These are phyloP conservation scores for Gambusia affinis DNA, from an alignment of 2,113 vertebrate species.

Conservation along the genomic window DNA sequence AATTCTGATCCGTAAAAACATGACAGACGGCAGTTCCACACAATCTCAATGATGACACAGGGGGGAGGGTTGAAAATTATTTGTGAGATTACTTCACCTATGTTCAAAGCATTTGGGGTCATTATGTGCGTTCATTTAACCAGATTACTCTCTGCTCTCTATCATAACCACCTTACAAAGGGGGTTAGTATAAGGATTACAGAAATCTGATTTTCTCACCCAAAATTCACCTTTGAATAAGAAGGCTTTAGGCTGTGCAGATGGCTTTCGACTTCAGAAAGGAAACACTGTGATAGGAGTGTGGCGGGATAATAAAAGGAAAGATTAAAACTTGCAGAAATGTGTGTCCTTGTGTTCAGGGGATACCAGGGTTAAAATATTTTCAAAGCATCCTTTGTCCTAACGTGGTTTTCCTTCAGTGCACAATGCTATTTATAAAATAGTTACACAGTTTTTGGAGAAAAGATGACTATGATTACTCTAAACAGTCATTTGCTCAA, in stretches of 20 bases:
- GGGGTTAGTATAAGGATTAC: conserved; percentile 2
- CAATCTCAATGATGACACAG: conserved; percentile 10
- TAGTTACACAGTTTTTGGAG: not conserved
- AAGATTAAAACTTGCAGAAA: conserved; percentile 1
- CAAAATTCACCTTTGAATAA: not conserved
- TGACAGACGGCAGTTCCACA: conserved; percentile 4
- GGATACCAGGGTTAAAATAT: conserved; percentile 7
- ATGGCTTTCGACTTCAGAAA: conserved; percentile 5
- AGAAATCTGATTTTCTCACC: conserved; percentile 17
- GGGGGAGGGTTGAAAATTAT: conserved; percentile 8
- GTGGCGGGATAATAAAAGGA: not conserved
- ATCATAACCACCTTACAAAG: not conserved
- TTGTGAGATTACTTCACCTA: conserved; percentile 10
- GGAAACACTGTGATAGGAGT: conserved; percentile 4
- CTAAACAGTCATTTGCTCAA: not conserved
- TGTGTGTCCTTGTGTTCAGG: not conserved
- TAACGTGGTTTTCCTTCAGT: not conserved
- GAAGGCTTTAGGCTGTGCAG: not conserved
- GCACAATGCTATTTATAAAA: not conserved
- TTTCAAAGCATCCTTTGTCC: not conserved
- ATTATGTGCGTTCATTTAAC: conserved; percentile 7
- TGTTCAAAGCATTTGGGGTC: conserved; percentile 8
- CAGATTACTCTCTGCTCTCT: conserved; percentile 13
- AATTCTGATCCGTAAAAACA: not conserved
- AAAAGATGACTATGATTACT: not conserved